phyloP scores from a whole-genome alignment of 2,113 vertebrate species.

The Apodemus sylvaticus region DNA sequence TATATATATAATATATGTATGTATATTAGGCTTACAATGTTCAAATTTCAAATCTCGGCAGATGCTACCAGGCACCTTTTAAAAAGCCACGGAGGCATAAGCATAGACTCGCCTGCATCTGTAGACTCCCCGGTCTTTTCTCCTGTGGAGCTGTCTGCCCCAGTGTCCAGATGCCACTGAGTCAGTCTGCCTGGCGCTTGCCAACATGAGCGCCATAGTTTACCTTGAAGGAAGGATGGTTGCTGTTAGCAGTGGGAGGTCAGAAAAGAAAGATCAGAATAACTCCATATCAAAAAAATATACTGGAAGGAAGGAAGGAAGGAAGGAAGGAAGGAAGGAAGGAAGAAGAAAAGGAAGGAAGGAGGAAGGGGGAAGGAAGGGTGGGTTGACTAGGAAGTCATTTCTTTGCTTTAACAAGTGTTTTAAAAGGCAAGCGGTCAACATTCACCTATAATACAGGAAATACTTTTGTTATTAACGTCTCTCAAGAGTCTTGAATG shows the following conservation, averaged over 20 bases:
- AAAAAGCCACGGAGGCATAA: not conserved
- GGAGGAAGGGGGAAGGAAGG: not conserved
- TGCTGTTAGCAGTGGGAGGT: not conserved
- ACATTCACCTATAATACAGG: not conserved
- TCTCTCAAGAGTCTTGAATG: not conserved
- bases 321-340: not conserved
- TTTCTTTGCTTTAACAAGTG: slow-evolving; percentile 25
- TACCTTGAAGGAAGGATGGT: not conserved
- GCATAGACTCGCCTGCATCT: not conserved
- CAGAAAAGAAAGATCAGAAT: not conserved
- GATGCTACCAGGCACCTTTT: not conserved
- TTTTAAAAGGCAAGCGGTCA: slow-evolving; percentile 1
- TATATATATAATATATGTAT: too few relatives aligned
- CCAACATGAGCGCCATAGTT: not conserved
- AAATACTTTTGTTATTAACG: not conserved
- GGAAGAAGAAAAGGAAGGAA: not conserved
- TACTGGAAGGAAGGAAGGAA: too few relatives aligned
- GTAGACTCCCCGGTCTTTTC: not conserved
- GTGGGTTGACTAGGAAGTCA: not conserved
- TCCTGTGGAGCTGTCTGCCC: not conserved
- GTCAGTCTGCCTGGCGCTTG: not conserved
- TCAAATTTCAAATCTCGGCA: slow-evolving; percentile 12
- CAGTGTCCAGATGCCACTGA: not conserved
- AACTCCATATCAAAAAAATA: not conserved
- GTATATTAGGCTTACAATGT: slow-evolving; percentile 19